These are phyloP conservation scores for Psettodes erumei DNA, from an alignment of 2,113 vertebrate species.

Conservation along the genomic window DNA sequence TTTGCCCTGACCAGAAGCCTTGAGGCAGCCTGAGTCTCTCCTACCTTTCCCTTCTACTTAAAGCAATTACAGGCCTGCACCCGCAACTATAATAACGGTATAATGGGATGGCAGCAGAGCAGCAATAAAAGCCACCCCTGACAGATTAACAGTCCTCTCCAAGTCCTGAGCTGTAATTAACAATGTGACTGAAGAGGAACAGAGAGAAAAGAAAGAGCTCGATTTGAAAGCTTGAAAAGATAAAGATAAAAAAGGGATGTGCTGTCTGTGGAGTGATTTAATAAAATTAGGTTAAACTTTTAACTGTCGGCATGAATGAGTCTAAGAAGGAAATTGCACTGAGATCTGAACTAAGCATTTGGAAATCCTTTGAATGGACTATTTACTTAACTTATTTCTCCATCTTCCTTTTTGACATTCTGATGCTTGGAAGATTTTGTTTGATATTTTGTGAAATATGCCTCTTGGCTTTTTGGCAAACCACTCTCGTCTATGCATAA, in stretches of 20 bases:
- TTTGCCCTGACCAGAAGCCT: constrained; percentile 68
- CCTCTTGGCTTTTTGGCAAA: background rate
- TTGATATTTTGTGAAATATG: background rate
- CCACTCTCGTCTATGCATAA: background rate
- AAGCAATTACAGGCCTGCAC: constrained; percentile 82
- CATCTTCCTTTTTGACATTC: background rate
- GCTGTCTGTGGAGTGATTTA: constrained; percentile 32
- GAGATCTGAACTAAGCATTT: constrained; percentile 3
- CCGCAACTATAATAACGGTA: constrained; percentile 85
- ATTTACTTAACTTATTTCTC: background rate
- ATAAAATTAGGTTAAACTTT: constrained; percentile 44
- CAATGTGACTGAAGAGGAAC: constrained; percentile 71
- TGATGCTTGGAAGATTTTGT: constrained; percentile 11
- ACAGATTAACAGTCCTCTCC: constrained; percentile 84
- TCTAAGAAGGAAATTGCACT: constrained; percentile 14
- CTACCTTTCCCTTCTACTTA: constrained; percentile 82
- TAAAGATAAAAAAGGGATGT: constrained; percentile 40
- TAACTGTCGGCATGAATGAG: constrained; percentile 5
- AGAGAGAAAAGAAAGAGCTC: constrained; percentile 61
- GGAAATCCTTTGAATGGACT: background rate
- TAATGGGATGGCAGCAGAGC: constrained; percentile 84
- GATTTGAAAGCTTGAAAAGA: constrained; percentile 54
- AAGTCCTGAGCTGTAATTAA: constrained; percentile 84
- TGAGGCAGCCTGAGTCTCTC: constrained; percentile 66
- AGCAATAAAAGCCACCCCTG: constrained; percentile 84